Base-by-base conservation (phyloP, 1,140 invertebrate species). In the Drosophila grimshawi region DNA sequence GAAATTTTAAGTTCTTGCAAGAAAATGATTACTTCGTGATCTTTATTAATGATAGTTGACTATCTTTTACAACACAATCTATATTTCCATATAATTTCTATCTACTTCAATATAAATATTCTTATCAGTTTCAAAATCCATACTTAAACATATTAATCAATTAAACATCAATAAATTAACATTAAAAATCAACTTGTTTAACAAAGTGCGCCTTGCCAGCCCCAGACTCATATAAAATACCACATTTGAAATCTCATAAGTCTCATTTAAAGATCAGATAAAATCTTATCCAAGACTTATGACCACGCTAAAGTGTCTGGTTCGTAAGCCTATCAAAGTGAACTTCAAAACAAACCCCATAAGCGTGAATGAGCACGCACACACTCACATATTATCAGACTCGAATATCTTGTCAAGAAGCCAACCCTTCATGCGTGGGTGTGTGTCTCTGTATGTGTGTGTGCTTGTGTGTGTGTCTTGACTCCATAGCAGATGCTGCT, bases 401-500 rank as follows among this genome's bases (percentile, higher is more conserved):
- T 3, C 61, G 51, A 41, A 55, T 33, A 37, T 41, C 53, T n/a
- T 51, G 11, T 57, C 37, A 45, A 7, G 29, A 51, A 51, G 33
- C 51, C 46, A 67, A 67, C 69, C 63, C 69, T 67, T 71, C 11
- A 10, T 10, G 30, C 11, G 30, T 49, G 51, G 27, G 43, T 29
- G 6, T 27, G 27, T 51, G 3, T 60, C 46, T 52, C 19, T 32
- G n/a, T 39, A 37, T 35, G 65, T 33, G 29, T 52, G 35, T 33
- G 48, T 29, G 59, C 51, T 55, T 66, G 53, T 29, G 4, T 43
- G 10, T 43, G 10, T 43, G 2, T 37, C 37, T 8, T 35, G 46
- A 33, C 52, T 59, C 29, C 27, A 37, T 35, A 35, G 41, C 70
- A 73, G 57, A 79, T 73, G 78, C 81, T 86, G 85, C 80, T 89